Base-by-base conservation (phyloP, 1,140 invertebrate genomes). In the Rhizoglyphus robini region DNA sequence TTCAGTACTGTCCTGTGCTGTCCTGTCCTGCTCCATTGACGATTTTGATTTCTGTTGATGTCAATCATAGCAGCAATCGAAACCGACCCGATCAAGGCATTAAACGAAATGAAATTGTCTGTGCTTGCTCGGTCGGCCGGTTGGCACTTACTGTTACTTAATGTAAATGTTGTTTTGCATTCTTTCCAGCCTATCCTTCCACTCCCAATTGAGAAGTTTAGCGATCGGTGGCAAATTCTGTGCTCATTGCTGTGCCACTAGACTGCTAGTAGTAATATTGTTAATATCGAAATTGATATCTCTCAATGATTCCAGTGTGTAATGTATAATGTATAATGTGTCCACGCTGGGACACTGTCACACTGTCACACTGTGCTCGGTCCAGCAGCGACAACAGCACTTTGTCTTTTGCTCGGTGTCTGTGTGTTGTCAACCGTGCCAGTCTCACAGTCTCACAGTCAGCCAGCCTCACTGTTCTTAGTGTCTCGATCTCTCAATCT, bases 281-380 rank as follows among this genome's bases (percentile, higher is more conserved):
- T n/a, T n/a, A n/a, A n/a, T n/a, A 54, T 54, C 51, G 51, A 54
- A 54, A 54, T 54, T 54, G 51, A 54, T 54, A 54, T 54, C 51
- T 8, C 41, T 46, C 41, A 46, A 46, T 46, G 41, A 46, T 46
- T 46, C 41, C n/a, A 23, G 15, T 46, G 41, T 23, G 23, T 46
- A 23, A 15, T 15, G 23, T 15, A 23, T 23, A 46, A 46, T 46
- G 41, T 46, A 46, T 15, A 46, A 46, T 46, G 41, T 15, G 23
- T n/a, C n/a, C n/a, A 41, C 8, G 18, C 8, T 18, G 36, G 51
- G 15, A 32, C 51, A 54, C 20, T 54, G 51, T 32, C 51, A 27
- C 15, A 8, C 31, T 25, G 23, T 5, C 15, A 8, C 51, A 23
- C 8, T 32, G 51, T 32, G 23, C 15, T 46, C 23, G 15, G 41